Base-by-base conservation (phyloP, 1,140 invertebrate genomes). In the Lepidurus packardi region DNA sequence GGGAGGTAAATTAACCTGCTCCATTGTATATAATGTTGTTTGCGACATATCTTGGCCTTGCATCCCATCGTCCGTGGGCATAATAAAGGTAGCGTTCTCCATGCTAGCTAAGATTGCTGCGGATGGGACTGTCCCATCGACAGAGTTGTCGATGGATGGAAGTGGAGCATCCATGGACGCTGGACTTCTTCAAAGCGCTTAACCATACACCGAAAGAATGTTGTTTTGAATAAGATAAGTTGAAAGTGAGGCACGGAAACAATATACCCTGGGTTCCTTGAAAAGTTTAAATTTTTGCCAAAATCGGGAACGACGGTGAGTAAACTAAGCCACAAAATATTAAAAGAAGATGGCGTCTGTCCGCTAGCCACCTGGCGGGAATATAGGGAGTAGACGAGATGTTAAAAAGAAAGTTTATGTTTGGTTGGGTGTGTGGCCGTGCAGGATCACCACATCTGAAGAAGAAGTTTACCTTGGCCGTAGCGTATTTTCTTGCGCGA, bases 311-410 rank as follows among this genome's bases (percentile, higher is more conserved):
- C 53, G 21, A 65, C 16, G 53, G 7, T 65, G 53, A 21, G 53
- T 65, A 65, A 65, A 65, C 53, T 65, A 65, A 34, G 53, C 53
- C 53, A 65, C 53, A 65, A 65, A 65, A 65, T 65, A 65, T 65
- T 65, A 65, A 65, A 65, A 65, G 53, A 65, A 65, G 53, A 65
- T 65, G 53, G 53, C 53, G 53, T 65, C 53, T 65, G 53, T 65
- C 53, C 21, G 53, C 53, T 65, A 65, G 53, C 53, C 53, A 65
- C 53, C 53, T 65, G 9, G 53, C 53, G 53, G 53, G n/a, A 65
- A 65, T 21, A 1, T n/a, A 16, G 13, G 53, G 21, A 65, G 53
- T n/a, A 65, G 16, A 65, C 53, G 8, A 21, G 21, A 7, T 16
- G 0, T 13, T 65, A n/a, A 21, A 65, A 65, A 65, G 13, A 65